These are phyloP conservation scores for Zoroaster sp. DNA, from an alignment of 53 echinoderm and acorn worm species.

Conservation along the genomic window DNA sequence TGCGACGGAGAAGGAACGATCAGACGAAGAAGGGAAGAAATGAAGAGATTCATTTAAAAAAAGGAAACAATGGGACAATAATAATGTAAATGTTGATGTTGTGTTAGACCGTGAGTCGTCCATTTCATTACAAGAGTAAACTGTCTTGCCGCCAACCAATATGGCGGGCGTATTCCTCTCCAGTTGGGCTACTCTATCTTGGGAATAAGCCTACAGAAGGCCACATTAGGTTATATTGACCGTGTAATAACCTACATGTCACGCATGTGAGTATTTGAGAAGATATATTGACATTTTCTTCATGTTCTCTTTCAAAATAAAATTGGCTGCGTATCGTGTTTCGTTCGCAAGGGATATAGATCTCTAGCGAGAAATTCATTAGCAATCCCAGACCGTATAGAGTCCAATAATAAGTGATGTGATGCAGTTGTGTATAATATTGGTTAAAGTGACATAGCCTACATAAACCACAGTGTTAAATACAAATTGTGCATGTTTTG, in stretches of 20 bases:
- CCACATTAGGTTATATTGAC: conserved; percentile 17
- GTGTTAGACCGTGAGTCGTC: neutral
- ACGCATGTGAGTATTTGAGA: conserved; percentile 13
- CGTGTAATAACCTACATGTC: conserved; percentile 52
- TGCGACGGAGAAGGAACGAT: conserved; percentile 21
- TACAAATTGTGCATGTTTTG: too few relatives aligned
- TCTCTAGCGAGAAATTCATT: conserved; percentile 41
- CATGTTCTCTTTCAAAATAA: neutral
- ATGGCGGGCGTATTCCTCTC: neutral
- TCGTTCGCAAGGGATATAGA: conserved; percentile 24
- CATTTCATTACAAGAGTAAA: neutral
- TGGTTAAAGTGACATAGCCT: too few relatives aligned
- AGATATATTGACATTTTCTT: conserved; percentile 9
- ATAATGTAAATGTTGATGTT: neutral
- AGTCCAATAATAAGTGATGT: neutral
- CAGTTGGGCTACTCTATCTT: neutral
- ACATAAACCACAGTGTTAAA: too few relatives aligned
- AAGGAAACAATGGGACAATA: neutral
- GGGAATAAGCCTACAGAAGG: conserved; percentile 16
- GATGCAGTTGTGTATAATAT: neutral
- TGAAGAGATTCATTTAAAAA: neutral
- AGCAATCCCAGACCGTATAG: neutral
- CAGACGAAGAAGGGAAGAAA: conserved; percentile 13
- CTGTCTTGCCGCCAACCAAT: neutral
- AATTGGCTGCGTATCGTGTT: conserved; percentile 22